phyloP scores from a whole-genome alignment of 2,113 vertebrate species.

The Campylomormyrus tamandua region DNA sequence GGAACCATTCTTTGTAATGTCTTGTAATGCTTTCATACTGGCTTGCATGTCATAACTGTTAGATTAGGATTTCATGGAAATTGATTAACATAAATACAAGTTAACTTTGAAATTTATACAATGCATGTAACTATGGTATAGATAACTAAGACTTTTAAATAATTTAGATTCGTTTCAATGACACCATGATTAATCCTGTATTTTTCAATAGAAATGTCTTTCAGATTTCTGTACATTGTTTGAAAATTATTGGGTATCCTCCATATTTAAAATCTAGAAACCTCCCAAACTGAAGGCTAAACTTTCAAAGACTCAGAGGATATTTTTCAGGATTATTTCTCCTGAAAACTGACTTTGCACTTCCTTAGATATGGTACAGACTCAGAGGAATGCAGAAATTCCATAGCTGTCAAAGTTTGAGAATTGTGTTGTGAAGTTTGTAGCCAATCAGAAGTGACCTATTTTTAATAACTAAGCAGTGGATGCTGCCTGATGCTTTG shows the following conservation, averaged over 20 bases:
- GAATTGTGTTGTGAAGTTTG: background rate
- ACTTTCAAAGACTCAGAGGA: background rate
- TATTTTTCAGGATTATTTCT: too few species aligned
- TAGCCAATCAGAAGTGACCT: background rate
- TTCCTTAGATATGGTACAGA: background rate
- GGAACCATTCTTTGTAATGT: background rate
- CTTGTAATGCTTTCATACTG: background rate
- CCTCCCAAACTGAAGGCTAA: background rate
- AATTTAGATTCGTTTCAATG: background rate
- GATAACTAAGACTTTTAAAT: background rate
- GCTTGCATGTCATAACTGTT: background rate
- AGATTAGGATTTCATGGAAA: background rate
- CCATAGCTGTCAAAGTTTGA: background rate
- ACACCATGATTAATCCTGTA: background rate
- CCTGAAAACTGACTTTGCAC: background rate
- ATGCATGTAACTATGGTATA: background rate
- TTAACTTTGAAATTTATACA: background rate
- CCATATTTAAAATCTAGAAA: background rate
- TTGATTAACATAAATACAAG: background rate
- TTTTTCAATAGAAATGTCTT: background rate
- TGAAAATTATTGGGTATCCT: background rate
- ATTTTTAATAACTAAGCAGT: background rate
- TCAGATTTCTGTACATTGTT: background rate
- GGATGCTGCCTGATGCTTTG: too few species aligned
- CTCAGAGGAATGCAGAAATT: background rate